Evolutionary conservation across 2,113 vertebrate genomes (phyloP), one percentile per base, ranked within the genome.

Genomic region (Rutilus rutilus): DNA sequence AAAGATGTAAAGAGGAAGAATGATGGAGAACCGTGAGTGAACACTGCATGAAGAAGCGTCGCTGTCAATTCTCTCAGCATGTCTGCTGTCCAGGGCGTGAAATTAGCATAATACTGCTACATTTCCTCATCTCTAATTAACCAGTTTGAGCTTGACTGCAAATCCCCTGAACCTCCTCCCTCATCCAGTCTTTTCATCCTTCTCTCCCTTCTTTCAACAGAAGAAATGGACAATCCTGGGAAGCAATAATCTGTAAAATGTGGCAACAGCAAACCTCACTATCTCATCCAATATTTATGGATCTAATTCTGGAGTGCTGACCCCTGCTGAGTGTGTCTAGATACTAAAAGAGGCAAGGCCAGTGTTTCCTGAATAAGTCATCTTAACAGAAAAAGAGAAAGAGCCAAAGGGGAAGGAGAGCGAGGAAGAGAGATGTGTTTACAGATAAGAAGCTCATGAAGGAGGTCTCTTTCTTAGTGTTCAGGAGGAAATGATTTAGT

Each of bases 41-140:
- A 64, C 77, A n/a, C 23, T 19, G 65, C 23, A 67, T 75, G 62
- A 86, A 87, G 57, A 77, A 83, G 47, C 69, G 33, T n/a, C 14
- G n/a, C 33, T 82, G 77, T 84, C 82, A 69, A 76, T 78, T 57
- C 62, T 30, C 65, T 84, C 75, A 57, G 82, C 47, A 25, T 23
- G 84, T 64, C 67, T 80, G 74, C 86, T 84, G 80, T 87, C 23
- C 69, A 65, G 81, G 39, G 85, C 64, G 83, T 74, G 62, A 87
- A 85, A 88, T 90, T 87, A 89, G 75, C 86, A 88, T 89, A 80
- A 59, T 65, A 89, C 83, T 71, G 79, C 84, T 83, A 79, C 45
- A 86, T 89, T 89, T 89, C 74, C 88, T 82, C n/a, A 67, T 30
- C 79, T 87, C 50, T 86, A 90, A 91, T 92, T 87, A 91, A 89